Evolutionary conservation across 2,113 vertebrate genomes (phyloP).

Genomic region (Loxodonta africana): DNA sequence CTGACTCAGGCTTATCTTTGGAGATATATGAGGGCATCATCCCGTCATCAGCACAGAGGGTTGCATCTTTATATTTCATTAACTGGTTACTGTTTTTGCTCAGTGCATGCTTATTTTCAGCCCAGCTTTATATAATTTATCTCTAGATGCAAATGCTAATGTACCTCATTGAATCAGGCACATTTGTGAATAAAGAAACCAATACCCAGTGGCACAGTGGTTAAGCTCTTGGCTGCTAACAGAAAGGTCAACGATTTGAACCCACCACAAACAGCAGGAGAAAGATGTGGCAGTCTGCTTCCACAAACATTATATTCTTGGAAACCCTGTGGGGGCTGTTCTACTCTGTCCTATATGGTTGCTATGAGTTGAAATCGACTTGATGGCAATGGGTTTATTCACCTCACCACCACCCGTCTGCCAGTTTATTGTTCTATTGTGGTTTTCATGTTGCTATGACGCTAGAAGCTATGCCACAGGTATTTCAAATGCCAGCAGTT

Average conservation of each 20-base stretch:
- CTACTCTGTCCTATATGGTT: neutral
- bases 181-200: neutral
- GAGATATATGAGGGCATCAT: neutral
- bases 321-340: neutral
- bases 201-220: neutral
- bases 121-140: neutral
- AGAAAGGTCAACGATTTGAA: neutral
- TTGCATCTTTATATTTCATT: constrained; percentile 1
- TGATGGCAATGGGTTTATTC: neutral
- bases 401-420: neutral
- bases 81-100: neutral
- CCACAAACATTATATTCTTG: neutral
- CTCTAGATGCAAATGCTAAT: neutral
- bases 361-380: neutral
- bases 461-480: neutral
- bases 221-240: neutral
- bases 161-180: neutral
- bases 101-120: neutral
- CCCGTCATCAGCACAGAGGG: neutral
- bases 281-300: neutral
- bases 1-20: constrained; percentile 37
- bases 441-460: neutral
- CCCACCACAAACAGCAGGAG: neutral
- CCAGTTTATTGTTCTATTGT: neutral
- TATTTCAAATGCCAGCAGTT: neutral